Conservation (phyloP, 2,797 vertebrate genomes). For the Sebastes oblongus region DNA sequence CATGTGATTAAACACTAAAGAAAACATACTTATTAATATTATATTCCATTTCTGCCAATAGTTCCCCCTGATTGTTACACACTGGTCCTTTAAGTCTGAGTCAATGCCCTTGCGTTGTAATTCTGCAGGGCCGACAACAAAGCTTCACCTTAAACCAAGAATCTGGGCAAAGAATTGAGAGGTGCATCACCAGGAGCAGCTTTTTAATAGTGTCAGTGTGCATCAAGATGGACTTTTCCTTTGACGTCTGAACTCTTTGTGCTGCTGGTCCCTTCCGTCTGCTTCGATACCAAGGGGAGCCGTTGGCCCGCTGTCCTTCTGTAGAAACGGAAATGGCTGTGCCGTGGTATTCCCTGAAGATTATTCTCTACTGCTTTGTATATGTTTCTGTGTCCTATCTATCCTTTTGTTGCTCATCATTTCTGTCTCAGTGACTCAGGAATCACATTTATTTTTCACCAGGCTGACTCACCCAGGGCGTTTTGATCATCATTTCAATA, state of each 20-base stretch:
- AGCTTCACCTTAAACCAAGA: background rate
- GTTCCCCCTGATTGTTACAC: too few species aligned
- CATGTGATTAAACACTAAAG: too few species aligned
- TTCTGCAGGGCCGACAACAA: background rate
- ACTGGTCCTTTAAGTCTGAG: background rate
- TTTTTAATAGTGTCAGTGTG: background rate
- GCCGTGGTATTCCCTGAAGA: constrained; percentile 22
- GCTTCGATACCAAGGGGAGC: background rate
- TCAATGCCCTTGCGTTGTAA: background rate
- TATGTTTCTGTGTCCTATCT: background rate
- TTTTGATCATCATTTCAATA: constrained; percentile 39
- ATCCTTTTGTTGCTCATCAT: constrained; percentile 23
- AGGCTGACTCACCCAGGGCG: constrained; percentile 37
- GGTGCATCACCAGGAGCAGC: background rate
- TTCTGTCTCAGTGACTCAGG: constrained; percentile 41
- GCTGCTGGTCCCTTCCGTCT: background rate
- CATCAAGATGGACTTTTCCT: background rate
- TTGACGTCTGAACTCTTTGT: background rate
- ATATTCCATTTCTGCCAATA: too few species aligned
- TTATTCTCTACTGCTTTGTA: background rate
- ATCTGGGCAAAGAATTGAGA: background rate
- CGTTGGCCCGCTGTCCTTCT: background rate
- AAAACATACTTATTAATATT: too few species aligned
- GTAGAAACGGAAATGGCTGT: constrained; percentile 22
- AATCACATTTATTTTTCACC: constrained; percentile 12